Evolutionary conservation across 1,140 invertebrate genomes (phyloP).

Genomic region (Neotoxoptera formosana): DNA sequence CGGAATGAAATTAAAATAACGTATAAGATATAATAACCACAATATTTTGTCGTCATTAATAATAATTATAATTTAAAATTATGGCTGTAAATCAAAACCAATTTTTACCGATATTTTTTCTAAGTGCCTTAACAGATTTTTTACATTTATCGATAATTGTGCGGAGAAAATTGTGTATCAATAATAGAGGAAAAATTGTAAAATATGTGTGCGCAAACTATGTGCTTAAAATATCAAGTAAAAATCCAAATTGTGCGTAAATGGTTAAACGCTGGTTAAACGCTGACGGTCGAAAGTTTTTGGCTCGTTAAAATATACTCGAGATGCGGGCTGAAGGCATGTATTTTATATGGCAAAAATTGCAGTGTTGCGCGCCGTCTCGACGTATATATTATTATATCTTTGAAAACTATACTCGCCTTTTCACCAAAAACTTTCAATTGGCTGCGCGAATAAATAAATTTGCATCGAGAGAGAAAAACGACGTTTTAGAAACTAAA

Average conservation of each 20-base stretch:
- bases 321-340: neutral
- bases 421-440: constrained; percentile 25
- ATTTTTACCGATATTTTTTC: neutral
- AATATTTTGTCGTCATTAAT: neutral
- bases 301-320: constrained; percentile 13
- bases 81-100: neutral
- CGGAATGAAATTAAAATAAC: neutral
- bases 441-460: neutral
- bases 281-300: neutral
- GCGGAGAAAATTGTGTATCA: neutral
- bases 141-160: neutral
- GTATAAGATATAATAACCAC: neutral
- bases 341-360: constrained; percentile 22
- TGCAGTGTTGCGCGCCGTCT: neutral
- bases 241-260: neutral
- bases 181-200: no score
- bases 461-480: constrained; percentile 5
- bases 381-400: neutral
- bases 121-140: neutral
- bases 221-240: neutral
- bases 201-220: neutral
- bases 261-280: neutral
- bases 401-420: constrained; percentile 21
- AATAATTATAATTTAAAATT: neutral
- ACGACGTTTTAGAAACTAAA: neutral